These are phyloP conservation scores for Arrhamphus sclerolepis DNA, from an alignment of 2,797 vertebrate genomes.

Conservation along the genomic window DNA sequence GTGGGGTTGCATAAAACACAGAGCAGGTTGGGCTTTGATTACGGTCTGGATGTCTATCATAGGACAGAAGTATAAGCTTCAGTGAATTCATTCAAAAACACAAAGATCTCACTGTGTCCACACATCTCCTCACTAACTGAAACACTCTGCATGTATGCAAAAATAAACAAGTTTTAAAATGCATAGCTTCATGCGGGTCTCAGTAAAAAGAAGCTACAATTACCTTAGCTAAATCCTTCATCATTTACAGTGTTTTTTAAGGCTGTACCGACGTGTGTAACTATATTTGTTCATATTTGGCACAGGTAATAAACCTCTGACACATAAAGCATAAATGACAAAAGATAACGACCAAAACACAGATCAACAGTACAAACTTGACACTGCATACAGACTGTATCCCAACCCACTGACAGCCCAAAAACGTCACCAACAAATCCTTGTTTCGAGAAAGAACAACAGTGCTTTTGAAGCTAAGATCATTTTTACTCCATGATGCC, in stretches of 20 bases:
- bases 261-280: constrained; percentile 24
- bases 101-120: constrained; percentile 11
- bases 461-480: constrained; percentile 3
- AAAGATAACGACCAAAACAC: background rate
- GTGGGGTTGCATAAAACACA: constrained; percentile 32
- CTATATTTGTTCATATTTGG: constrained; percentile 31
- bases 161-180: constrained; percentile 28
- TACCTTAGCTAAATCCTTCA: no score
- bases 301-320: background rate
- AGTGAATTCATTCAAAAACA: constrained; percentile 29
- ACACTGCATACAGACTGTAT: background rate
- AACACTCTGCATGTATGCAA: constrained; percentile 11
- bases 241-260: constrained; percentile 39
- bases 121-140: constrained; percentile 4
- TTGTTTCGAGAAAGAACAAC: constrained; percentile 20
- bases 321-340: constrained; percentile 13
- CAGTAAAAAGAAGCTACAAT: background rate
- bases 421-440: background rate
- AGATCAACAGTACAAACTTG: constrained; percentile 14
- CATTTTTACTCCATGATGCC: constrained; percentile 14
- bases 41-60: constrained; percentile 22
- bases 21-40: constrained; percentile 27
- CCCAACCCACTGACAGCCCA: background rate
- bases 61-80: constrained; percentile 24
- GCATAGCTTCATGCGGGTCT: constrained; percentile 29